Evolutionary conservation across 2,888 invertebrate species (phyloP).

Genomic region (Ariolimax columbianus): DNA sequence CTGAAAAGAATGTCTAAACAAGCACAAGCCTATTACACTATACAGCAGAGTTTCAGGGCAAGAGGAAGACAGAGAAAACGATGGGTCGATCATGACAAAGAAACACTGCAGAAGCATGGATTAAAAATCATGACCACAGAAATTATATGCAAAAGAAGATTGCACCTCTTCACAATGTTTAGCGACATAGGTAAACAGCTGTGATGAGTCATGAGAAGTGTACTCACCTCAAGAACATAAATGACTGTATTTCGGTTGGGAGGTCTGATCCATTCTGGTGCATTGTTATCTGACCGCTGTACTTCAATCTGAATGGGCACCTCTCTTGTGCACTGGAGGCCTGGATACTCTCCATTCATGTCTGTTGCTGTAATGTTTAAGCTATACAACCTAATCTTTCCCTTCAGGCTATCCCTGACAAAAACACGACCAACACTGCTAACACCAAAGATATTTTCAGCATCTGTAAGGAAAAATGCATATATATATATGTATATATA

Average conservation of each 20-base stretch:
- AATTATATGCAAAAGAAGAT: too few species aligned
- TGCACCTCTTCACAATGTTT: too few species aligned
- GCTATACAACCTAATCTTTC: slow-evolving; percentile 82
- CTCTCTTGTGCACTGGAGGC: slow-evolving; percentile 55
- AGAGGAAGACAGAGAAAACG: too few species aligned
- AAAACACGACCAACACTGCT: slow-evolving; percentile 86
- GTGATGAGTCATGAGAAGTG: too few species aligned
- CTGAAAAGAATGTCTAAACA: too few species aligned
- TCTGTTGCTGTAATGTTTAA: slow-evolving; percentile 88
- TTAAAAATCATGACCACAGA: too few species aligned
- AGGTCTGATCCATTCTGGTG: slow-evolving; percentile 89
- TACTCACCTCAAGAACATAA: slow-evolving; percentile 88
- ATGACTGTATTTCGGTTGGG: slow-evolving; percentile 87
- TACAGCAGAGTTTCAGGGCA: too few species aligned
- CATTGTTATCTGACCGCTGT: slow-evolving; percentile 81
- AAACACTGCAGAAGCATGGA: too few species aligned
- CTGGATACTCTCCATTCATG: slow-evolving; percentile 82
- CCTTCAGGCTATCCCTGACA: slow-evolving; percentile 86
- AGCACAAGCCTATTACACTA: too few species aligned
- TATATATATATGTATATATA: too few species aligned
- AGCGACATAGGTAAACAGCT: too few species aligned
- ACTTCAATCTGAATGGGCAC: slow-evolving; percentile 85
- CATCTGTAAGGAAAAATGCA: background rate
- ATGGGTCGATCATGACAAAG: too few species aligned
- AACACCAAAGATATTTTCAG: background rate